Conservation (phyloP, 2,113 vertebrate genomes). For the Salvelinus alpinus region DNA sequence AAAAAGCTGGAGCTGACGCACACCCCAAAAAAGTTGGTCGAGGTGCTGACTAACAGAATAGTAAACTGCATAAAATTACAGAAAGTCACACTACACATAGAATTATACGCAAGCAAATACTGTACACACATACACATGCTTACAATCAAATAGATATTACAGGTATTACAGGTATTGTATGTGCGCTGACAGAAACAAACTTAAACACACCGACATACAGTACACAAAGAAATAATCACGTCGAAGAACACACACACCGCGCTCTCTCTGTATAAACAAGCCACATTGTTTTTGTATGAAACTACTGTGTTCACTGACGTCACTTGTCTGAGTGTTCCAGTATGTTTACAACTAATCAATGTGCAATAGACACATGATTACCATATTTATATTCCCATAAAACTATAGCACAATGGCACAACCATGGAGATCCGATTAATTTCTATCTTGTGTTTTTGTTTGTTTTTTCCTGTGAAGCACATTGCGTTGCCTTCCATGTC, state of each 20-base stretch:
- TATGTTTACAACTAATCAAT: neutral
- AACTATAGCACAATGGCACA: neutral
- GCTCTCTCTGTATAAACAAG: neutral
- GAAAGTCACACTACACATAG: neutral
- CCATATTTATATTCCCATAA: neutral
- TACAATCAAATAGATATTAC: neutral
- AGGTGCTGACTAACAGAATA: too few species aligned
- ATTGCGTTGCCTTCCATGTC: too few species aligned
- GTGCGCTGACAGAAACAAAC: too few species aligned
- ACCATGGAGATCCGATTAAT: too few species aligned
- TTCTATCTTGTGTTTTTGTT: too few species aligned
- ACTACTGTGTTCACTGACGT: constrained; percentile 4
- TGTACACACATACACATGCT: constrained; percentile 32
- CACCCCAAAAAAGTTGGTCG: too few species aligned
- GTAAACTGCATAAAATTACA: neutral
- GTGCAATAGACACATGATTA: neutral
- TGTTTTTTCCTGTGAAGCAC: too few species aligned
- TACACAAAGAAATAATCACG: constrained; percentile 36
- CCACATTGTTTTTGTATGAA: neutral
- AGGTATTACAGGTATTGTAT: too few species aligned
- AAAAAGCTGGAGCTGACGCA: too few species aligned
- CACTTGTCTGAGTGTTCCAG: neutral
- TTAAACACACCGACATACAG: constrained; percentile 13
- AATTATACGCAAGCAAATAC: neutral
- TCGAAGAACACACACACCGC: constrained; percentile 20